phyloP scores from a whole-genome alignment of 2,797 vertebrate genomes.

The Hapalemur alaotrensis region DNA sequence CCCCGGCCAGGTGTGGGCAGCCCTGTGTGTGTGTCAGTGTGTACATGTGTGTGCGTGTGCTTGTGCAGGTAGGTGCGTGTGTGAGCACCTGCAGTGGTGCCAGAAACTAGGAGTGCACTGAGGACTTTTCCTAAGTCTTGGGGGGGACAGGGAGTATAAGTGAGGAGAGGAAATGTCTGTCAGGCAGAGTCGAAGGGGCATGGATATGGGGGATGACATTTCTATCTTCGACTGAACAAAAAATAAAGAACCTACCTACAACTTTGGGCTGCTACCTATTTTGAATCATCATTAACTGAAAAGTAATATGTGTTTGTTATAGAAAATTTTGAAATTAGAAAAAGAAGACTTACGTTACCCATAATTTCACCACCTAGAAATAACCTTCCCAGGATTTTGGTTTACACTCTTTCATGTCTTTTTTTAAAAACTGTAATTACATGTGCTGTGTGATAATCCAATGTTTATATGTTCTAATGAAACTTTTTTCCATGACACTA shows the following conservation, averaged over 20 bases:
- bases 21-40: not conserved
- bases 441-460: not conserved
- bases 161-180: not conserved
- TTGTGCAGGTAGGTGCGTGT: not conserved
- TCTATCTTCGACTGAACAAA: not conserved
- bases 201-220: not conserved
- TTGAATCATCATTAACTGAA: not conserved
- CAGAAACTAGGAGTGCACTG: not conserved
- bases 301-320: not conserved
- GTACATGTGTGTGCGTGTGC: accelerated
- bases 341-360: not conserved
- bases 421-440: not conserved
- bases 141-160: not conserved
- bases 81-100: not conserved
- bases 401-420: not conserved
- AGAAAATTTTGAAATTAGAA: not conserved
- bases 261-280: not conserved
- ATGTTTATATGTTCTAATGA: not conserved
- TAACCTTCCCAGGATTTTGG: not conserved
- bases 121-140: not conserved
- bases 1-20: too few relatives aligned
- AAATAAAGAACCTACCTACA: not conserved
- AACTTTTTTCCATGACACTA: not conserved
- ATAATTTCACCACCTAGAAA: not conserved
- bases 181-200: not conserved